A percentile compares a stretch with the other conserved stretches of the same genome.
Conservation (phyloP, 2,888 invertebrate species). For the Leucophenga maculata region DNA sequence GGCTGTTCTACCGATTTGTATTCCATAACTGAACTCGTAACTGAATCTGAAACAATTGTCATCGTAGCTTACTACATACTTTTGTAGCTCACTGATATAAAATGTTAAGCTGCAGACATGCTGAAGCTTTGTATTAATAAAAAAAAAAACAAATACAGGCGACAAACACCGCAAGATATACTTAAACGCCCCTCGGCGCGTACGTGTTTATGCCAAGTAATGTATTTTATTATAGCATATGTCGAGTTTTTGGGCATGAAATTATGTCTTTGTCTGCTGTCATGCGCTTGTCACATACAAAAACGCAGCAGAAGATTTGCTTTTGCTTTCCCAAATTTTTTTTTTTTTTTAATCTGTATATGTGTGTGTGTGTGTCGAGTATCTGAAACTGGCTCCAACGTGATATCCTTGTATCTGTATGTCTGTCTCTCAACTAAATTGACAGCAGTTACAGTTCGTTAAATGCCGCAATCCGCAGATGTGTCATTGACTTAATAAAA, state of each 20-base stretch:
- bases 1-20: too few relatives aligned
- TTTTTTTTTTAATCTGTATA: background rate
- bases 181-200: background rate
- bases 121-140: too few relatives aligned
- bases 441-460: constrained; percentile 68
- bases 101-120: too few relatives aligned
- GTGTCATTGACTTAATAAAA: constrained; percentile 67
- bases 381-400: constrained; percentile 46
- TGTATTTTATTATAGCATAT: background rate
- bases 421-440: constrained; percentile 48
- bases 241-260: constrained; percentile 29
- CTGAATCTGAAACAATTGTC: too few relatives aligned
- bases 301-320: too few relatives aligned
- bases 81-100: too few relatives aligned
- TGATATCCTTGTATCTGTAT: constrained; percentile 40
- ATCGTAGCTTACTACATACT: too few relatives aligned
- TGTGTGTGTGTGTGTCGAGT: constrained; percentile 46
- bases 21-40: too few relatives aligned
- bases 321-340: background rate
- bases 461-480: constrained; percentile 62
- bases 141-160: too few relatives aligned
- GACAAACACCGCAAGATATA: too few relatives aligned
- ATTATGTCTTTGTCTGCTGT: constrained; percentile 50
- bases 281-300: constrained; percentile 2
- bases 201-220: background rate